Evolutionary conservation across 2,888 invertebrate species (phyloP).

Genomic region (Luffia ferchaultella): DNA sequence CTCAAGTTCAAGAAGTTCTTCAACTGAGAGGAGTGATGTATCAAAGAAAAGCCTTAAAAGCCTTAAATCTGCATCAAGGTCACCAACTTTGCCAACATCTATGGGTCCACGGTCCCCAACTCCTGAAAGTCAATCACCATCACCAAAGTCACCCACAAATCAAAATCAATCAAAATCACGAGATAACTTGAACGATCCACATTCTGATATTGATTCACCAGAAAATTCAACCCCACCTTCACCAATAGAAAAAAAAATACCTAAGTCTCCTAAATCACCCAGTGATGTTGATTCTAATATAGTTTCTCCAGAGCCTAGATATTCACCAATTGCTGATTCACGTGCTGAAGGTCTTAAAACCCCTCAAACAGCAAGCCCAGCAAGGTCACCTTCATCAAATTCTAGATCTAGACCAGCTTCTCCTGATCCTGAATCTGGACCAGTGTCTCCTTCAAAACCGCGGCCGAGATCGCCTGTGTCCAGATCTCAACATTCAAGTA

Average conservation of each 20-base stretch:
- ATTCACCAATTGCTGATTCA: constrained; percentile 30
- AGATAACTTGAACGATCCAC: constrained; percentile 47
- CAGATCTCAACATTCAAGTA: constrained; percentile 15
- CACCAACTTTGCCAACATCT: constrained; percentile 21
- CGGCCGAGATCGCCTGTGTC: constrained; percentile 16
- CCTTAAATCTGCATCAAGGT: constrained; percentile 37
- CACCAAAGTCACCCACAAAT: constrained; percentile 23
- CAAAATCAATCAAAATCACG: constrained; percentile 34
- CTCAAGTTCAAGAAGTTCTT: constrained; percentile 52
- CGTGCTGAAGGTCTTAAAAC: constrained; percentile 44
- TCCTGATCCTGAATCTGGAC: constrained; percentile 30
- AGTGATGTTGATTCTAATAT: constrained; percentile 32
- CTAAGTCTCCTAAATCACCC: constrained; percentile 53
- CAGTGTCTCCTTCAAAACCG: constrained; percentile 32
- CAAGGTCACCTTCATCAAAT: constrained; percentile 31
- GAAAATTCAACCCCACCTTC: constrained; percentile 49
- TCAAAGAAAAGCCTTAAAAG: constrained; percentile 45
- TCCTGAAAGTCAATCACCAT: constrained; percentile 26
- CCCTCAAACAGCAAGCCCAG: constrained; percentile 38
- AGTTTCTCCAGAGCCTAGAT: constrained; percentile 33
- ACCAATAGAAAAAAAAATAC: constrained; percentile 46
- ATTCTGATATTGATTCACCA: constrained; percentile 56
- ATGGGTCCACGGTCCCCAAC: constrained; percentile 30
- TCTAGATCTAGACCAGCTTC: constrained; percentile 27
- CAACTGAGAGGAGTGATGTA: constrained; percentile 40